Conservation (phyloP, 2,888 invertebrate genomes). For the Saturnia pavonia region DNA sequence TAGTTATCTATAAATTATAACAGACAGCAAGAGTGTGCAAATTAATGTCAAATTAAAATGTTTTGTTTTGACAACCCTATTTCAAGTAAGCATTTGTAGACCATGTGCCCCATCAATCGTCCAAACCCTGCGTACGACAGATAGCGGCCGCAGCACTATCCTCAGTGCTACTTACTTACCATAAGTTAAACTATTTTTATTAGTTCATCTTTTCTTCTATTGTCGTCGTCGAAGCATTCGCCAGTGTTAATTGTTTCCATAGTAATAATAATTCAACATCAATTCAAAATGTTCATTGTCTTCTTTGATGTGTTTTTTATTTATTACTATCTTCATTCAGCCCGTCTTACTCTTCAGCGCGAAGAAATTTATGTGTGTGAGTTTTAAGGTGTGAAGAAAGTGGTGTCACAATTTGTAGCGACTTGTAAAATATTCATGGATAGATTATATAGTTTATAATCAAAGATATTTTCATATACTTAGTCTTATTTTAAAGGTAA, state of each 20-base stretch:
- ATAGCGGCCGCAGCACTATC: neutral
- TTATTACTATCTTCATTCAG: too few species aligned
- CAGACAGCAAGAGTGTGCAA: neutral
- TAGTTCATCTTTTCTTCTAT: neutral
- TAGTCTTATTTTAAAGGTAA: too few species aligned
- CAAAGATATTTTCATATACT: too few species aligned
- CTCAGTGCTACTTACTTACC: neutral
- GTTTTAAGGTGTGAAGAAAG: too few species aligned
- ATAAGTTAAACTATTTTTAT: neutral
- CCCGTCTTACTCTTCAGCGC: too few species aligned
- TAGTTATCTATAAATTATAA: too few species aligned
- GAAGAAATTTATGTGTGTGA: too few species aligned
- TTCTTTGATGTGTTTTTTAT: too few species aligned
- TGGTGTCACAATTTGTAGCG: too few species aligned
- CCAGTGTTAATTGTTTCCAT: neutral
- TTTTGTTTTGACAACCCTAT: neutral
- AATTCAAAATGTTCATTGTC: too few species aligned
- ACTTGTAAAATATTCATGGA: too few species aligned
- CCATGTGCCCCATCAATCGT: neutral
- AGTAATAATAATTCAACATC: neutral
- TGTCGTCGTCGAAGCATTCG: neutral
- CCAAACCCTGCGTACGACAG: neutral
- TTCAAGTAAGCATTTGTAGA: neutral
- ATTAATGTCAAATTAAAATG: neutral
- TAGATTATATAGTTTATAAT: too few species aligned